phyloP scores from a whole-genome alignment of 2,797 vertebrate genomes.

The Sorex maritimensis region DNA sequence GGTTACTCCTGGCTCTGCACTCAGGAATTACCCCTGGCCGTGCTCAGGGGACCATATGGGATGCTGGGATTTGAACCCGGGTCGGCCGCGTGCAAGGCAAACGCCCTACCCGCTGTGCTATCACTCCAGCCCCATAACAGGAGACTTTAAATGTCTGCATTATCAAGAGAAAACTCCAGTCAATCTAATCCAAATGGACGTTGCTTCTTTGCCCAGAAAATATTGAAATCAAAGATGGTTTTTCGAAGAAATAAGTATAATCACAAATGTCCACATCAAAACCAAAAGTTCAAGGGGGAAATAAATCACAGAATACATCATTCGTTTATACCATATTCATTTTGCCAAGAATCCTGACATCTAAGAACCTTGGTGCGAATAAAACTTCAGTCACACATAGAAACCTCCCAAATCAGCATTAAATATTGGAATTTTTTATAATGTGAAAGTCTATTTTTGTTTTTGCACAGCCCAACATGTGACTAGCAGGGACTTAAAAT shows the following conservation, averaged over 20 bases:
- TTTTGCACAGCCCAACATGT: not conserved
- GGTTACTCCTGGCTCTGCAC: too few relatives aligned
- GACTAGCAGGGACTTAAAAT: slow-evolving; percentile 32
- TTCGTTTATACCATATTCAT: slow-evolving; percentile 49
- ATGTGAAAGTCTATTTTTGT: not conserved
- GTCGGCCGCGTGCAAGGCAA: too few relatives aligned
- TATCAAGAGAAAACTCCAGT: not conserved
- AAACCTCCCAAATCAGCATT: not conserved
- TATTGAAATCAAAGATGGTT: not conserved
- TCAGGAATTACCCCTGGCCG: too few relatives aligned
- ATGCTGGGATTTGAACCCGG: too few relatives aligned
- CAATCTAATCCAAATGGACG: slow-evolving; percentile 10
- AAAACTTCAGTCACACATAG: slow-evolving; percentile 19
- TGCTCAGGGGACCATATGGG: too few relatives aligned
- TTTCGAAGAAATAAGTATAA: slow-evolving; percentile 19
- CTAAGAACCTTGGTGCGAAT: slow-evolving; percentile 43
- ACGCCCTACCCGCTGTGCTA: too few relatives aligned
- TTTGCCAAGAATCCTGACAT: slow-evolving; percentile 49
- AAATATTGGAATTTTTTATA: slow-evolving; percentile 14
- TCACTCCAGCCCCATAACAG: too few relatives aligned
- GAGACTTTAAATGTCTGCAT: not conserved
- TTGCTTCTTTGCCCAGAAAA: slow-evolving; percentile 48
- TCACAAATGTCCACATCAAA: not conserved
- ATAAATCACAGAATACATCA: slow-evolving; percentile 44
- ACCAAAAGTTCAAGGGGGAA: not conserved